Base-by-base conservation (phyloP, 2,888 invertebrate species). In the Cyclophora punctaria region DNA sequence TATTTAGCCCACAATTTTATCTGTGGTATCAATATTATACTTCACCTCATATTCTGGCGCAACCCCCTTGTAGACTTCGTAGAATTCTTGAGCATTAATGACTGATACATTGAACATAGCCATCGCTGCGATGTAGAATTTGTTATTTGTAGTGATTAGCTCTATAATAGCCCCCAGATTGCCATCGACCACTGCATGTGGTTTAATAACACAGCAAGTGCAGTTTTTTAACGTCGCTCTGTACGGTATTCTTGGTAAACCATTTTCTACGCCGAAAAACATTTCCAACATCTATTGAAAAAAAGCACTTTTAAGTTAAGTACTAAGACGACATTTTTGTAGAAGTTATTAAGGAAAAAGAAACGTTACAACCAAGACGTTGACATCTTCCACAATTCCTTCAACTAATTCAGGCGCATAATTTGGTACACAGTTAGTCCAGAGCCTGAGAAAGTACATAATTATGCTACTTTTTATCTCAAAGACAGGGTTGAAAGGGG, bases 51-150 rank as follows among this genome's bases (percentile, higher is more conserved):
- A 94, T 70, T 96, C 95, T 2, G 93, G 91, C 35, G 95, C 78
- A 47, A 96, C 94, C 1, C 95, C 96, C 75, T 95, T 95, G 77
- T 98, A 98, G 7, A 98, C 92, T 88, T 98, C 97, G 65, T 93
- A 92, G 85, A 98, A 98, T 76, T 98, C 97, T 75, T 95, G 93
- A 34, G 96, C 95, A 74, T 96, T 94, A 0, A 92, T 88, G 44
- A 93, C 88, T 63, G 93, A 94, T 64, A 98, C 84, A 51, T 92
- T 88, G 69, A 94, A 93, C 91, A 95, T 93, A 70, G 95, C 93
- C 68, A 97, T 89, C 0, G 95, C 96, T 0, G 93, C 92, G 51
- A 98, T 92, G 53, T 90, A 90, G 69, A 94, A 98, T 20, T 92
- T 92, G 49, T 91, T 90, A 7, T 78, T 75, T 7, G 92, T 91